Evolutionary conservation across 92 coral and sea anemone genomes (phyloP), one percentile per base, ranked within the genome.

Genomic region (Palythoa heliodiscus): DNA sequence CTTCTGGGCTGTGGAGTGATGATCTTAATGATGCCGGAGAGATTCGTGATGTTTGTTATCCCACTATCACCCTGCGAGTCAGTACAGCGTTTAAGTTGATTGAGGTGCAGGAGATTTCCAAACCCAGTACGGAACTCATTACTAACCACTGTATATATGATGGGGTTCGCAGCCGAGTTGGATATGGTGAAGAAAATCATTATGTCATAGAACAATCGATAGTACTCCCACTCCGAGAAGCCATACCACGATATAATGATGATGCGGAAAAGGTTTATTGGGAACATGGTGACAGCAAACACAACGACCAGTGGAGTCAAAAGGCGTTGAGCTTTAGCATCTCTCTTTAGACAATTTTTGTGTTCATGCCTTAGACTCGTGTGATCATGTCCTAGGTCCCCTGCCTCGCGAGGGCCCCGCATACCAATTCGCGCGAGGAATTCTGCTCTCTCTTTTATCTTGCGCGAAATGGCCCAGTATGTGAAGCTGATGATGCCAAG

Each of bases 51-150:
- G 81, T 76, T 76, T 52, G 81, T 76, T 5, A 53, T 10, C 24
- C 64, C 66, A 40, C 81, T 76, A 19, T 76, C 82, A 25, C 69
- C 54, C 0, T 76, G 82, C 12, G 82, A 76, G 69, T 76, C 82
- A 5, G 68, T 55, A 43, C 82, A 76, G 5, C 82, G 82, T 17
- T 20, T 25, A 13, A 71, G 54, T 48, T 76, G 67, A 3, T 63
- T 61, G 13, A 76, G 39, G 20, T 15, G 64, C 14, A 55, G 24
- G 8, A 76, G 20, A 19, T 53, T 60, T 23, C 23, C 67, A 60
- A 76, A 55, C 52, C 82, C 82, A 7, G 12, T 60, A 10, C 83
- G 83, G 83, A 78, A 78, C 83, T 78, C 83, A 11, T 63, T 78
- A 38, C 83, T 78, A 52, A 78, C 83, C 25, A 63, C 47, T 1